Conservation (phyloP, 2,797 vertebrate species). For the Phalanger gymnotis region DNA sequence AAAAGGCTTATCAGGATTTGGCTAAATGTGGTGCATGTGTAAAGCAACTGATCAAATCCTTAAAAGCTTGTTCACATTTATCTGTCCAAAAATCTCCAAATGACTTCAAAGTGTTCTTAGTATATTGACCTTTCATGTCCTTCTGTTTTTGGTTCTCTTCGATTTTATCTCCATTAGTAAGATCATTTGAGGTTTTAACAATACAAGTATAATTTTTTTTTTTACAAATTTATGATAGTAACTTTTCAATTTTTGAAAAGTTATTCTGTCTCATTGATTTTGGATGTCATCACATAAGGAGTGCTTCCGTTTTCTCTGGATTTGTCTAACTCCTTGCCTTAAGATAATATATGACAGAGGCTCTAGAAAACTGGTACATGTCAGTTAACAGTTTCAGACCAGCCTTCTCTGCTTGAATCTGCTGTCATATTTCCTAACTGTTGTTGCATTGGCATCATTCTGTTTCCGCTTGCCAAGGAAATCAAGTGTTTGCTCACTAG, state of each 20-base stretch:
- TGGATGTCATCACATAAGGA: not conserved
- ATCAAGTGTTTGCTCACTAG: not conserved
- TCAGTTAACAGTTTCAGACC: not conserved
- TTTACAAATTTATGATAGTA: not conserved
- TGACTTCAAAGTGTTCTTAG: not conserved
- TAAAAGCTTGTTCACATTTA: not conserved
- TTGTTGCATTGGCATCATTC: not conserved
- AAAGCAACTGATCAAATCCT: not conserved
- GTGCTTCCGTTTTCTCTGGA: not conserved
- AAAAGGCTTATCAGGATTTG: not conserved
- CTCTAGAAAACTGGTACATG: not conserved
- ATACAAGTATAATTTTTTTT: not conserved
- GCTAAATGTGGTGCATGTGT: not conserved
- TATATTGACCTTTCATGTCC: not conserved
- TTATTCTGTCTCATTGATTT: not conserved
- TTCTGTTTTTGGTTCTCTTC: not conserved
- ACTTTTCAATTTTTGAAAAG: not conserved
- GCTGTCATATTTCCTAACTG: not conserved
- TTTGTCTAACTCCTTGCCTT: not conserved
- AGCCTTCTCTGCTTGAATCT: not conserved
- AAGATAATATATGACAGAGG: not conserved
- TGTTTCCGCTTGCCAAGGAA: not conserved
- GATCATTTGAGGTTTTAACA: not conserved
- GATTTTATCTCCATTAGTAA: not conserved
- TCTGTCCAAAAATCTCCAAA: not conserved